Percentiles rank a stretch among this genome's conserved stretches.
These are phyloP conservation scores for Antechinus stuartii DNA, from an alignment of 2,113 vertebrate genomes.

Conservation along the genomic window DNA sequence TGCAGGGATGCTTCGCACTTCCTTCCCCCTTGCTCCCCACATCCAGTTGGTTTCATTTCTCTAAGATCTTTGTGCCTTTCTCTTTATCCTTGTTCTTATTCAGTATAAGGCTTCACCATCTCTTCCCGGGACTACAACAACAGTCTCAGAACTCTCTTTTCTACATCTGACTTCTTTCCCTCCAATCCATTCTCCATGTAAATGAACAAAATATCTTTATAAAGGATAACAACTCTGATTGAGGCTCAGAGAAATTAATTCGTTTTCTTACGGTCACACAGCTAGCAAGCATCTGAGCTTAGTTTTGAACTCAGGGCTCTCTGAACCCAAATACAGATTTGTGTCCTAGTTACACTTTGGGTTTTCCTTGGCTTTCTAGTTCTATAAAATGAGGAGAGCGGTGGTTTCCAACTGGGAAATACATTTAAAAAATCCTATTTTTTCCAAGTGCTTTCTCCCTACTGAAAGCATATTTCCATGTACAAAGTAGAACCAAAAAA, in stretches of 20 bases:
- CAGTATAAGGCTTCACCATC: not conserved
- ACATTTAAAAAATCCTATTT: not conserved
- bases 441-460: not conserved
- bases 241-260: not conserved
- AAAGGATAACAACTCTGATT: not conserved
- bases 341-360: not conserved
- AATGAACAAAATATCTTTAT: not conserved
- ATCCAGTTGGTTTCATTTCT: not conserved
- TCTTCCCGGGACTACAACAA: not conserved
- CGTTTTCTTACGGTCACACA: not conserved
- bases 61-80: not conserved
- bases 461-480: not conserved
- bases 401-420: not conserved
- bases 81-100: not conserved
- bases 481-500: not conserved
- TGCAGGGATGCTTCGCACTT: not conserved
- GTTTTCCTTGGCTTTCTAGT: not conserved
- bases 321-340: not conserved
- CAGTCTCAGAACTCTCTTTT: not conserved
- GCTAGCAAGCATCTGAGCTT: not conserved
- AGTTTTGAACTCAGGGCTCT: not conserved
- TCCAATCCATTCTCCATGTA: not conserved
- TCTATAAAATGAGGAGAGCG: not conserved
- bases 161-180: not conserved
- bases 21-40: not conserved